These are phyloP conservation scores for Staurois parvus DNA, from an alignment of 2,797 vertebrate species.

Conservation along the genomic window DNA sequence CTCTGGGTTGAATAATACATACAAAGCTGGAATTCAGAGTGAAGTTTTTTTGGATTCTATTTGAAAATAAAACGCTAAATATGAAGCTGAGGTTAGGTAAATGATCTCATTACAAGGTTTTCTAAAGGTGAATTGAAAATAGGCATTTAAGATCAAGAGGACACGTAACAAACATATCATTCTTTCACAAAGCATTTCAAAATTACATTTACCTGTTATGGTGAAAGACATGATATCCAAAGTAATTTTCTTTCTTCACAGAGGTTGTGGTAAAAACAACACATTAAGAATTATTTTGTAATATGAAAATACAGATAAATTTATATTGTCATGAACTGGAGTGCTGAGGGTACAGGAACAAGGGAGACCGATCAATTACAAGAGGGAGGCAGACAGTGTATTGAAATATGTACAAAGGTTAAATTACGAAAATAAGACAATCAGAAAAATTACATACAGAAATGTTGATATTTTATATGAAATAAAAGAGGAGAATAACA, in stretches of 20 bases:
- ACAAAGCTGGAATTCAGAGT: not conserved
- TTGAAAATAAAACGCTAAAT: slow-evolving; percentile 28
- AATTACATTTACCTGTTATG: not conserved
- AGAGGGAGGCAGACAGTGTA: no score
- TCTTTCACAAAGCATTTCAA: not conserved
- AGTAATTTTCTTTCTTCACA: not conserved
- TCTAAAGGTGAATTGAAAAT: not conserved
- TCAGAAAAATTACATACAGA: no score
- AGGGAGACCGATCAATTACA: no score
- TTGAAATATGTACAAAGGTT: no score
- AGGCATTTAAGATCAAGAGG: not conserved
- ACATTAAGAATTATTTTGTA: no score
- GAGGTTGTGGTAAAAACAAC: no score
- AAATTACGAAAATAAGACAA: no score
- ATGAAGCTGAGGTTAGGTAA: slow-evolving; percentile 7
- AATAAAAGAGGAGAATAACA: no score
- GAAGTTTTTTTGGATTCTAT: slow-evolving; percentile 5
- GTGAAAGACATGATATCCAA: not conserved
- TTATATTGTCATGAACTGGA: no score
- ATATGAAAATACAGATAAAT: no score
- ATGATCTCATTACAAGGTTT: slow-evolving; percentile 1
- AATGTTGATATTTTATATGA: no score
- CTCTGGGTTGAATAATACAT: slow-evolving; percentile 27
- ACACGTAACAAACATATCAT: not conserved
- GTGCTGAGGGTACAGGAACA: no score